These are phyloP conservation scores for Lasioglossum leucozonium DNA, from an alignment of 2,888 invertebrate genomes.

Conservation along the genomic window DNA sequence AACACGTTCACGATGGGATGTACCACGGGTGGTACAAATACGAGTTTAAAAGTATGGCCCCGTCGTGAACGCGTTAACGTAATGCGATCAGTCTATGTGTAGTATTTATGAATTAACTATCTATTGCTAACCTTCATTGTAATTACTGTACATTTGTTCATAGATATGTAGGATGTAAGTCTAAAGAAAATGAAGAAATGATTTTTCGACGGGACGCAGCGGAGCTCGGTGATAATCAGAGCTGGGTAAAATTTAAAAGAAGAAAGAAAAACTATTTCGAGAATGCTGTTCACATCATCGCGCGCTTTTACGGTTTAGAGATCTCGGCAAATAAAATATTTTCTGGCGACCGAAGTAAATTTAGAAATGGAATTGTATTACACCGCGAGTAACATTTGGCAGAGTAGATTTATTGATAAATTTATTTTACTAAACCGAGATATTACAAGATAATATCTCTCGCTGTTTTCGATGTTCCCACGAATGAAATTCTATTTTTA, in stretches of 20 bases:
- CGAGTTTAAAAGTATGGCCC: too few species aligned
- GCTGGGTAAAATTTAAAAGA: neutral
- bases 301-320: neutral
- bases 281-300: neutral
- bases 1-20: too few species aligned
- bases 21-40: too few species aligned
- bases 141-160: constrained; percentile 83
- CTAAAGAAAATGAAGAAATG: constrained; percentile 34
- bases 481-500: constrained; percentile 1
- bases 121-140: constrained; percentile 75
- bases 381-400: neutral
- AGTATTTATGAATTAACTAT: constrained; percentile 76
- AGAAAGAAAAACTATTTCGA: neutral
- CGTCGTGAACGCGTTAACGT: too few species aligned
- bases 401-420: neutral
- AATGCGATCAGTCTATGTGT: constrained; percentile 77
- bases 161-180: constrained; percentile 68
- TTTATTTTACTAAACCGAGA: neutral
- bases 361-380: neutral
- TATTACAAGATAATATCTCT: neutral
- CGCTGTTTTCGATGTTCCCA: constrained; percentile 1
- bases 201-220: constrained; percentile 36
- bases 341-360: neutral
- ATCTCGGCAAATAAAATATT: neutral
- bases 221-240: constrained; percentile 41